Base-by-base conservation (phyloP, 2,113 vertebrate species). In the Nothobranchius furzeri region DNA sequence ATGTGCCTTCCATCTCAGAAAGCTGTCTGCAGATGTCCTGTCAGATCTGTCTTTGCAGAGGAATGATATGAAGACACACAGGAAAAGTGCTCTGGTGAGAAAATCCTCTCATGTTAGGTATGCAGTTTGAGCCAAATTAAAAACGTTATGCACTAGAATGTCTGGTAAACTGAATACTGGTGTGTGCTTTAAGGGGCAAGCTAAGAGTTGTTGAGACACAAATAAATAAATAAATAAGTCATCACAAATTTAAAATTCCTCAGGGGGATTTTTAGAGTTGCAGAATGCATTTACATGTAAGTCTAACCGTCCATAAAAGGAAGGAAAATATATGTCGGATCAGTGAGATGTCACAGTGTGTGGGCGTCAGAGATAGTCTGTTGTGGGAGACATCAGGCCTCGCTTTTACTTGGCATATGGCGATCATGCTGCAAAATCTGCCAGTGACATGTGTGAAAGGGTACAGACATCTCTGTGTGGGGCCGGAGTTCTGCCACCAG, bases 401-500 rank as follows among this genome's bases (percentile, higher is more conserved):
- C 68, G 80, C 84, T 87, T 76, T 86, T 75, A 81, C 74, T 67
- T 83, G 82, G 77, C 90, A 92, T 89, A 84, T 88, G 85, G 87
- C 79, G 71, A 76, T 72, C 60, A 74, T 75, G 79, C 78, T 79
- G 66, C 60, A 86, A 85, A 89, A 87, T 89, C 81, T 92, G 89
- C 69, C 83, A 79, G 73, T 68, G 83, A 82, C 81, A 78, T 81
- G 81, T 72, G 72, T 75, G 80, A 86, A 73, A 83, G 86, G 85
- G 77, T 66, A 78, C 55, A 66, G 48, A 67, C 13, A 30, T 76
- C 75, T 74, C 68, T 54, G 73, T 61, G 46, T 75, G 72, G 62
- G 63, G 75, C 17, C 50, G 60, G 60, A 75, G 49, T 60, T 68
- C 62, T 72, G 68, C 73, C 57, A 68, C 59, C 68, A 73, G 50